Evolutionary conservation across 2,113 vertebrate species (phyloP).

Genomic region (Myotis lucifugus): DNA sequence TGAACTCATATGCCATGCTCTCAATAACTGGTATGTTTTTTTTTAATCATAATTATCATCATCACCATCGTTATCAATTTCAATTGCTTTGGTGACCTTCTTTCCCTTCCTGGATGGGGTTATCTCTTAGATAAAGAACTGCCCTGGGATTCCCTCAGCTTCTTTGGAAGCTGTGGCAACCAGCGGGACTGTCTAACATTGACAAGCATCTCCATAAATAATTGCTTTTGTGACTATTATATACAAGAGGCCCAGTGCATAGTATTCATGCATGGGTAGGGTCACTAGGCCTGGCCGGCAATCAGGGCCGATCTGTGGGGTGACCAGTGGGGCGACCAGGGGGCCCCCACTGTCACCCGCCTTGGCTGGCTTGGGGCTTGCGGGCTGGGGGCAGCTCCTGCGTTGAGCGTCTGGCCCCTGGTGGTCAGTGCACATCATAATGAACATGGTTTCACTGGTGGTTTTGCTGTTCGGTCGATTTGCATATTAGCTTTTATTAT

Average conservation of each 20-base stretch:
- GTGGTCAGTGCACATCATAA: too few relatives aligned
- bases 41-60: not conserved
- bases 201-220: not conserved
- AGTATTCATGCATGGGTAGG: too few relatives aligned
- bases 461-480: too few relatives aligned
- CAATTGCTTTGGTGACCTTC: not conserved
- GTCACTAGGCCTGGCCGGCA: too few relatives aligned
- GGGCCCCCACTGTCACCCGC: too few relatives aligned
- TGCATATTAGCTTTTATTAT: too few relatives aligned
- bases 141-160: not conserved
- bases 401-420: too few relatives aligned
- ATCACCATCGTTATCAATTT: not conserved
- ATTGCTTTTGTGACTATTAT: not conserved
- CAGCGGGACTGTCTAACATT: not conserved
- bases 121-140: not conserved
- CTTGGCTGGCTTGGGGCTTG: too few relatives aligned
- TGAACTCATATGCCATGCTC: not conserved
- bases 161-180: not conserved
- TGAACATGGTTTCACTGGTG: rapidly evolving
- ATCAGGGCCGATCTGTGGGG: too few relatives aligned
- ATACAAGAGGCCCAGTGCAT: not conserved
- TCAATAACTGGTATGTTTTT: not conserved
- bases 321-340: rapidly evolving
- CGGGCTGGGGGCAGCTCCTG: too few relatives aligned
- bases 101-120: not conserved